Conservation (phyloP, 1,140 invertebrate genomes). For the Neodiprion virginianus region DNA sequence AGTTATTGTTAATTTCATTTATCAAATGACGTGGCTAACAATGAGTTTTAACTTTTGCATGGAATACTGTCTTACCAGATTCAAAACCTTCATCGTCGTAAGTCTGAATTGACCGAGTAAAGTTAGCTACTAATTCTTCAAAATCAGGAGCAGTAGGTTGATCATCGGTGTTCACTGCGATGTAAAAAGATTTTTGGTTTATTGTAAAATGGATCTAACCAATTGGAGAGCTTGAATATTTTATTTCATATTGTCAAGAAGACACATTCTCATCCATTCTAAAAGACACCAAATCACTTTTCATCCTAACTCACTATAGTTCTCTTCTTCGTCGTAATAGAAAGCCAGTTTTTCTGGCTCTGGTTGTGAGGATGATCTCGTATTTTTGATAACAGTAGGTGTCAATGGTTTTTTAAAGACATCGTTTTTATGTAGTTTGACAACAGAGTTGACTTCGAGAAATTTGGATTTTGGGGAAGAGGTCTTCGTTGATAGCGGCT, state of each 20-base stretch:
- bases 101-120: slow-evolving; percentile 11
- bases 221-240: too few relatives aligned
- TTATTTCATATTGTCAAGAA: background rate
- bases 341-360: slow-evolving; percentile 35
- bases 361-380: slow-evolving; percentile 17
- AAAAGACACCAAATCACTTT: too few relatives aligned
- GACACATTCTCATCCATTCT: background rate
- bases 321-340: slow-evolving; percentile 29
- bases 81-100: slow-evolving; percentile 33
- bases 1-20: background rate
- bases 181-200: slow-evolving; percentile 9
- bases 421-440: slow-evolving; percentile 17
- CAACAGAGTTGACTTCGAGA: background rate
- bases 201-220: background rate
- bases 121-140: slow-evolving; percentile 20
- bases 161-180: slow-evolving; percentile 29
- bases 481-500: background rate
- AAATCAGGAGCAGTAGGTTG: slow-evolving; percentile 24
- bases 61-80: slow-evolving; percentile 32
- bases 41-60: background rate
- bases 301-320: slow-evolving; percentile 33
- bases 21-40: background rate
- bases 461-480: background rate
- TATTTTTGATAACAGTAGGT: slow-evolving; percentile 11
- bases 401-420: slow-evolving; percentile 36